These are phyloP conservation scores for Pteropus alecto DNA, from an alignment of 2,113 vertebrate species.

Conservation along the genomic window DNA sequence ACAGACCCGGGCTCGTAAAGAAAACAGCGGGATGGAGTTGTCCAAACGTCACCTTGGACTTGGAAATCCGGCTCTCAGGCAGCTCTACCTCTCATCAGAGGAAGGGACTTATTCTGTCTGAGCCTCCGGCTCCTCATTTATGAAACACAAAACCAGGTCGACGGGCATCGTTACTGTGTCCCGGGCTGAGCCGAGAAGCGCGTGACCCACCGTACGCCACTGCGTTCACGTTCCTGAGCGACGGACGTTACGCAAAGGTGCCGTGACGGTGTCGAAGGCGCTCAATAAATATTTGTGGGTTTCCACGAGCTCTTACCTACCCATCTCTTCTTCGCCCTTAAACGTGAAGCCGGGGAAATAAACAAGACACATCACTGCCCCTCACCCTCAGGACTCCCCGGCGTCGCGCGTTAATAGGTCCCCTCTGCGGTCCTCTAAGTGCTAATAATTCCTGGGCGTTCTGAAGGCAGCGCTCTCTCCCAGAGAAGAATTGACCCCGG, in stretches of 20 bases:
- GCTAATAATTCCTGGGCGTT: constrained; percentile 76
- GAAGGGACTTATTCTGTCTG: background rate
- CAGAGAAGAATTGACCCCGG: constrained; percentile 79
- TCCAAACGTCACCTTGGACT: background rate
- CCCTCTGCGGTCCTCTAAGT: constrained; percentile 56
- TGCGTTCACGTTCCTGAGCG: rapidly evolving
- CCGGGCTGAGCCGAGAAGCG: background rate
- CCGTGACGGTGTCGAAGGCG: background rate
- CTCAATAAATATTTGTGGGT: constrained; percentile 61
- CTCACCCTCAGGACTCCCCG: constrained; percentile 58
- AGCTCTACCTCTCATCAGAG: background rate
- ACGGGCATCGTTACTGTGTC: background rate
- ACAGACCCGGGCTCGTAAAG: background rate
- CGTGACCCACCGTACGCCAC: rapidly evolving
- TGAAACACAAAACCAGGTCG: background rate
- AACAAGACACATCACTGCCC: constrained; percentile 45
- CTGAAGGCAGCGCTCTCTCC: constrained; percentile 71
- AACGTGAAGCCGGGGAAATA: constrained; percentile 61
- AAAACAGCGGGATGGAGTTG: no score
- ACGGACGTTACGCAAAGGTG: rapidly evolving
- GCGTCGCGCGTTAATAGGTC: constrained; percentile 51
- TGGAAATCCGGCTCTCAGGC: background rate
- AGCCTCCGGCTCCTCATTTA: background rate
- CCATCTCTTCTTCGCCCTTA: constrained; percentile 66
- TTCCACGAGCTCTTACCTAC: background rate